Evolutionary conservation across 2,888 invertebrate genomes (phyloP), one percentile per base, ranked within the genome.

Genomic region (Folsomia manolachei): DNA sequence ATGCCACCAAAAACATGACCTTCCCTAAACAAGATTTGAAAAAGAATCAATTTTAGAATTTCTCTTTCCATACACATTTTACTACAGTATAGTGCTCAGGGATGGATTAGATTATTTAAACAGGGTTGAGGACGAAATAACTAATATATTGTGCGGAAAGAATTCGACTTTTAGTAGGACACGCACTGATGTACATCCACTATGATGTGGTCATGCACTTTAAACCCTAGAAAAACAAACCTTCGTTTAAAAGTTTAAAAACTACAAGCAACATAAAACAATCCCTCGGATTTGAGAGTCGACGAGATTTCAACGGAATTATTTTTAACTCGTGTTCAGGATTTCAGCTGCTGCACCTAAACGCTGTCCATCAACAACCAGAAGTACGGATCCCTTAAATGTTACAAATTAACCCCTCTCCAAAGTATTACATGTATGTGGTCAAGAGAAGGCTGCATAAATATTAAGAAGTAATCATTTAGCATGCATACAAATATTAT

Each of bases 261-360:
- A 56, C 21, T 56, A 56, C 56, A n/a, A 56, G 56, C n/a, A 56
- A 7, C 18, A 56, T 19, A n/a, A n/a, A 7, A 19, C 56, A 18
- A 56, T 56, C 56, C 56, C 21, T 56, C 18, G 18, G 18, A 19
- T 56, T 18, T 56, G 56, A 56, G 19, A n/a, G n/a, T n/a, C n/a
- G n/a, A 4, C 56, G n/a, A 56, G 56, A 56, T 18, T 18, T n/a
- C 7, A 23, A 66, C 23, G 66, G 51, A 67, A 67, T 67, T 67
- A 67, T 67, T 67, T 67, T 67, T 67, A 67, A 67, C 67, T 27
- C 67, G 67, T 67, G 67, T 67, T 53, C 60, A 19, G 26, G 21
- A n/a, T 67, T 26, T 67, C 67, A 67, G 67, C 67, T 67, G 67
- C 60, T n/a, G n/a, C n/a, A n/a, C n/a, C n/a, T 52, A n/a, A 56